Percentiles rank a stretch among this genome's conserved stretches.
Evolutionary conservation across 1,140 invertebrate genomes (phyloP).

Genomic region (Ceratoteleas bidentatus): DNA sequence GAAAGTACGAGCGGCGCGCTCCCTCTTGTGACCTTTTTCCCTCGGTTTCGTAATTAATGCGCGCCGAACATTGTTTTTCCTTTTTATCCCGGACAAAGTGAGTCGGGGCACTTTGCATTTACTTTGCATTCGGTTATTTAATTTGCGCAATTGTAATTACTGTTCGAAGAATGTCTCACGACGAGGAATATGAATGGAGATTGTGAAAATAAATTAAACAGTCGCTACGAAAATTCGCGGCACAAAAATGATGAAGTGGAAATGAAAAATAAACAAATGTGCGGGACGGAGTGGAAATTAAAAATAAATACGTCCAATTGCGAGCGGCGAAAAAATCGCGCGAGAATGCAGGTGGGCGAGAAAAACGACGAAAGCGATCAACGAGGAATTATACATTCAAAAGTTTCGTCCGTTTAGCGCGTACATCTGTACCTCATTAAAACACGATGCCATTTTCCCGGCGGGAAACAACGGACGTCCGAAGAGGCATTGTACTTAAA

Average conservation of each 20-base stretch:
- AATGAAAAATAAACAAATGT: not conserved
- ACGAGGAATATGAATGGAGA: not conserved
- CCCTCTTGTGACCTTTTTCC: constrained; percentile 5
- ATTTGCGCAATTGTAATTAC: constrained; percentile 14
- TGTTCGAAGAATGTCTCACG: not conserved
- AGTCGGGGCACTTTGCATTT: constrained; percentile 23
- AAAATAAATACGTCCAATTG: not conserved
- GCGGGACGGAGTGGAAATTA: not conserved
- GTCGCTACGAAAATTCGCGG: not conserved
- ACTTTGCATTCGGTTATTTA: constrained; percentile 28
- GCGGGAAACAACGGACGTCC: constrained; percentile 3
- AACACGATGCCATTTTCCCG: not conserved
- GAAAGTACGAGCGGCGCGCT: constrained; percentile 28
- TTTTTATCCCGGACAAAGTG: constrained; percentile 12
- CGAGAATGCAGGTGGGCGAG: too few species aligned
- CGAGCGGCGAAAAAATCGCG: not conserved
- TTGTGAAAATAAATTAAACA: not conserved
- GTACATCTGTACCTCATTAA: constrained; percentile 10
- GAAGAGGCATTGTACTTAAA: constrained; percentile 43
- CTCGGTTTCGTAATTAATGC: constrained; percentile 32
- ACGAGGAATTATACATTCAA: not conserved
- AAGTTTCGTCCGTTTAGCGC: not conserved
- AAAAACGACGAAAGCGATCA: not conserved
- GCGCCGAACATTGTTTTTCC: constrained; percentile 11
- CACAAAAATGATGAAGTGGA: not conserved